Evolutionary conservation across 2,797 vertebrate species (phyloP), one percentile per base, ranked within the genome.

Genomic region (Acestrorhynchus altus): DNA sequence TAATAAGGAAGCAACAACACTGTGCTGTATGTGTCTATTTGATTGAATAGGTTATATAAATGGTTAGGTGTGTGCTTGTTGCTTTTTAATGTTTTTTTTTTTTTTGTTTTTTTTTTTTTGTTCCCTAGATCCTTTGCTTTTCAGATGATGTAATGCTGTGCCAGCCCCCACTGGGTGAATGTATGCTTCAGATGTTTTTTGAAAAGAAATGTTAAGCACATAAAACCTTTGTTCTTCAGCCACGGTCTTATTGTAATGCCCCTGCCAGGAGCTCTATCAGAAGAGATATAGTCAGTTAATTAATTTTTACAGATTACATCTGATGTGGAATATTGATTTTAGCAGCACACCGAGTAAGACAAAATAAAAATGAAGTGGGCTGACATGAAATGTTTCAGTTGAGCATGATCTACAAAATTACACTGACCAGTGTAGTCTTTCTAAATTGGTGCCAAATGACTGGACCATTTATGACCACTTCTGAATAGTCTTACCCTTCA

Each of bases 341-440:
- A 63, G 8, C 40, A 22, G 20, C 18, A 40, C 1, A 11, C 40
- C 7, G n/a, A 64, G 11, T 15, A 24, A 15, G 12, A 46, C 24
- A 35, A 63, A 51, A 8, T 0, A 6, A 15, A 22, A 69, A 31
- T 42, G 60, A 28, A 57, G 6, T 16, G 24, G 0, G 5, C 8
- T 9, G 20, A 18, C 10, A 28, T 1, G 39, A 39, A 77, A 60
- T 72, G 26, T 28, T 68, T 72, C 44, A 77, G n/a, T 67, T 60
- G 52, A 52, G 61, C 76, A 46, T 72, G 18, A 54, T 56, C 66
- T 56, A 46, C 61, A 54, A n/a, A 75, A 75, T 40, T 52, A 52
- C 46, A 74, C 12, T 69, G 46, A 47, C 28, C 31, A 13, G 57
- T 60, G 44, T 47, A 51, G 20, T 31, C 60, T 74, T 72, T 16